phyloP scores from a whole-genome alignment of 2,888 invertebrate species.

The Heliothis peltigera region DNA sequence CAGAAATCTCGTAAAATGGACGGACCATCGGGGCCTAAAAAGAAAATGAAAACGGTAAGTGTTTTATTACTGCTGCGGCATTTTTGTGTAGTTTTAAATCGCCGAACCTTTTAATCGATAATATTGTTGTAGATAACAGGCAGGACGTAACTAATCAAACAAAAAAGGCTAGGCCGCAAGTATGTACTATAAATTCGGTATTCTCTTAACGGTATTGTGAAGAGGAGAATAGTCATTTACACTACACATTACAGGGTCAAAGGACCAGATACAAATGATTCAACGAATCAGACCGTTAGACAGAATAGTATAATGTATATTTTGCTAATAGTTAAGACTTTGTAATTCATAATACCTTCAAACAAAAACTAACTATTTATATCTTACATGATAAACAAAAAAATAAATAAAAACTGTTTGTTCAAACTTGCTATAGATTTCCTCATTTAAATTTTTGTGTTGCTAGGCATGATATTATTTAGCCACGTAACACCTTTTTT shows the following conservation, averaged over 20 bases:
- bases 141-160: neutral
- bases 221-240: neutral
- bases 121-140: neutral
- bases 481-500: too few species aligned
- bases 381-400: too few species aligned
- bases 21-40: conserved; percentile 82
- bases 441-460: too few species aligned
- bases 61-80: neutral
- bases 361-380: too few species aligned
- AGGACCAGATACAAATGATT: neutral
- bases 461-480: too few species aligned
- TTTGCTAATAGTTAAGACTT: too few species aligned
- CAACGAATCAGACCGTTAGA: neutral
- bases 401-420: too few species aligned
- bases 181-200: neutral
- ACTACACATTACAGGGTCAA: neutral
- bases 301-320: too few species aligned
- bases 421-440: too few species aligned
- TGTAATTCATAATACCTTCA: too few species aligned
- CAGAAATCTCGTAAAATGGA: conserved; percentile 70
- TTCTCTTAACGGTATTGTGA: neutral
- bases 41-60: conserved; percentile 87
- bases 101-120: conserved; percentile 13
- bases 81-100: conserved; percentile 4
- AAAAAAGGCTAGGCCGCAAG: neutral